Evolutionary conservation across 2,797 vertebrate genomes (phyloP).

Genomic region (Pempheris klunzingeri): DNA sequence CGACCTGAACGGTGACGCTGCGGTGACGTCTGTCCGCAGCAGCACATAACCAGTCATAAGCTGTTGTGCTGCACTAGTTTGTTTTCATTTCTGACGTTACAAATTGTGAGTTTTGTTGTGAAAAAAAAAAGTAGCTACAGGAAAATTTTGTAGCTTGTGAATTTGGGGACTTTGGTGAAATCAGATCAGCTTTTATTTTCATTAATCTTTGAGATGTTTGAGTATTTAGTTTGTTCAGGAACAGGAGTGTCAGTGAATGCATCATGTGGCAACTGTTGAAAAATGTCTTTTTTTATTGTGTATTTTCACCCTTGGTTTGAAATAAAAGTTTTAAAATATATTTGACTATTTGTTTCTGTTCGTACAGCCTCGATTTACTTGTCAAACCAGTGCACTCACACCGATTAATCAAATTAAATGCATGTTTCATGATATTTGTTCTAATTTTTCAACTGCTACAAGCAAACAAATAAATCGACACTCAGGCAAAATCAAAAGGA

Average conservation of each 20-base stretch:
- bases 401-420: background rate
- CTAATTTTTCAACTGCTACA: background rate
- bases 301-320: constrained; percentile 46
- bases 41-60: background rate
- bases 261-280: background rate
- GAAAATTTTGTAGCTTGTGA: background rate
- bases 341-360: background rate
- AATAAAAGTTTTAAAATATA: constrained; percentile 44
- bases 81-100: background rate
- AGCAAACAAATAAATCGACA: background rate
- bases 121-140: background rate
- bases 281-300: constrained; percentile 18
- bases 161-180: background rate
- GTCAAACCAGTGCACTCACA: background rate
- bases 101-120: constrained; percentile 2
- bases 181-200: background rate
- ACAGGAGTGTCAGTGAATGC: background rate
- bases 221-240: background rate
- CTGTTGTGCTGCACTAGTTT: background rate
- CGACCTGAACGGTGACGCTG: constrained; percentile 5
- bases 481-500: constrained; percentile 1
- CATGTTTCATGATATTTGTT: no score
- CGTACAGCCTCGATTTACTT: background rate
- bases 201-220: background rate
- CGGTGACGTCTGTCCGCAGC: constrained; percentile 24